Evolutionary conservation across 1,140 invertebrate species (phyloP).

Genomic region (Phocides pigmalion): DNA sequence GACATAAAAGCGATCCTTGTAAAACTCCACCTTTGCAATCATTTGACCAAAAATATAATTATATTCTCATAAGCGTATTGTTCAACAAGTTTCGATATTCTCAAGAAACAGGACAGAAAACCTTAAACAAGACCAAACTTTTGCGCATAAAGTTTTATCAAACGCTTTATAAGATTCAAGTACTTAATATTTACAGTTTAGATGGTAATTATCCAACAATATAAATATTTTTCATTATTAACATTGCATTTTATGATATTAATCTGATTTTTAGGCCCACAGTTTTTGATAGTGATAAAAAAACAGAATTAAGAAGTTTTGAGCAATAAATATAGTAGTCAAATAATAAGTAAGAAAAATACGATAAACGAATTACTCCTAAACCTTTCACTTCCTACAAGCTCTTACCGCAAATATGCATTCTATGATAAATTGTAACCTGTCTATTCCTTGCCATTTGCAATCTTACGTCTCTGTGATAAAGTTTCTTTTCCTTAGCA

Average conservation of each 20-base stretch:
- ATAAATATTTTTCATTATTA: constrained; percentile 7
- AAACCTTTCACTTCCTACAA: constrained; percentile 44
- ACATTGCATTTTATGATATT: neutral
- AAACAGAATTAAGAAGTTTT: neutral
- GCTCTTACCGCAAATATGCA: constrained; percentile 41
- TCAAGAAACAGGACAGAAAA: too few relatives aligned
- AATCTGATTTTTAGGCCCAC: constrained; percentile 26
- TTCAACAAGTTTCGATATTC: too few relatives aligned
- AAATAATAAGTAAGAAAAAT: neutral
- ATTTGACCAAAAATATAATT: constrained; percentile 8
- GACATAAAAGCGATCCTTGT: constrained; percentile 33
- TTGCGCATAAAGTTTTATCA: neutral
- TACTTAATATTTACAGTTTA: constrained; percentile 17
- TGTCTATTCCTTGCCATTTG: constrained; percentile 38
- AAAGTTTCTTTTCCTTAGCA: constrained; percentile 44
- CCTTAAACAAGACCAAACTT: neutral
- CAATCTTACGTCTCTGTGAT: constrained; percentile 49
- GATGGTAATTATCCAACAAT: constrained; percentile 10
- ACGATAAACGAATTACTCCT: constrained; percentile 28
- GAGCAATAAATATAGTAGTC: too few relatives aligned
- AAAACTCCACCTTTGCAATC: constrained; percentile 23
- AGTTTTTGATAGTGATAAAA: too few relatives aligned
- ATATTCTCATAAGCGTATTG: too few relatives aligned
- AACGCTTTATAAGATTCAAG: constrained; percentile 11
- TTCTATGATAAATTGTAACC: constrained; percentile 39